These are phyloP conservation scores for Abscondita cerata DNA, from an alignment of 2,888 invertebrate genomes.

Conservation along the genomic window DNA sequence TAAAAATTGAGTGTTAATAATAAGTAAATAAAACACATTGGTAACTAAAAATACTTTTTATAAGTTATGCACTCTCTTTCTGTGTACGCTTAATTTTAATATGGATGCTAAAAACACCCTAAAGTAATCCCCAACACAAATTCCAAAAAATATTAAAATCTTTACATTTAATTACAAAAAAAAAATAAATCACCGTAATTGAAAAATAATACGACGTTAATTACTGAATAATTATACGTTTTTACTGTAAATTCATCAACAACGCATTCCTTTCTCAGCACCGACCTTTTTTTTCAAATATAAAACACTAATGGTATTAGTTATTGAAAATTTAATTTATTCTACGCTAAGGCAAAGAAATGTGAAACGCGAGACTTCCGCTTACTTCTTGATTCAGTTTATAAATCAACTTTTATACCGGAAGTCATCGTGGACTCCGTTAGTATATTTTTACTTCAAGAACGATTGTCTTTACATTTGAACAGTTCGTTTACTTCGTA, in stretches of 20 bases:
- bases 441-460: conserved; percentile 1
- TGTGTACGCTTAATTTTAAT: too few species aligned
- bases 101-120: too few species aligned
- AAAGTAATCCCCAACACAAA: too few species aligned
- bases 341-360: conserved; percentile 1
- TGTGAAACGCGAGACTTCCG: conserved; percentile 8
- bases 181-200: too few species aligned
- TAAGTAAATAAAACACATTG: too few species aligned
- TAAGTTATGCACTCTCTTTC: too few species aligned
- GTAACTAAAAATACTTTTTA: too few species aligned
- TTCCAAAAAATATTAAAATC: too few species aligned
- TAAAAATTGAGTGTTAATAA: too few species aligned
- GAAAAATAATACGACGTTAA: too few species aligned
- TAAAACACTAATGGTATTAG: conserved; percentile 6
- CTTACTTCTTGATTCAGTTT: conserved; percentile 4
- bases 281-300: too few species aligned
- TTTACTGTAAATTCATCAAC: background rate
- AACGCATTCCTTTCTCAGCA: background rate
- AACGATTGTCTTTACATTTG: background rate
- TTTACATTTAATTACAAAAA: too few species aligned
- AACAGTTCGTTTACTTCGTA: background rate
- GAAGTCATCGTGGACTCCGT: conserved; percentile 12
- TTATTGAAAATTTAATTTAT: conserved; percentile 12
- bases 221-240: background rate
- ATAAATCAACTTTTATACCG: conserved; percentile 9